Percentiles rank a stretch among this genome's conserved stretches.
Conservation (phyloP, 64 coral and sea anemone genomes). For the Pocillopora damicornis region DNA sequence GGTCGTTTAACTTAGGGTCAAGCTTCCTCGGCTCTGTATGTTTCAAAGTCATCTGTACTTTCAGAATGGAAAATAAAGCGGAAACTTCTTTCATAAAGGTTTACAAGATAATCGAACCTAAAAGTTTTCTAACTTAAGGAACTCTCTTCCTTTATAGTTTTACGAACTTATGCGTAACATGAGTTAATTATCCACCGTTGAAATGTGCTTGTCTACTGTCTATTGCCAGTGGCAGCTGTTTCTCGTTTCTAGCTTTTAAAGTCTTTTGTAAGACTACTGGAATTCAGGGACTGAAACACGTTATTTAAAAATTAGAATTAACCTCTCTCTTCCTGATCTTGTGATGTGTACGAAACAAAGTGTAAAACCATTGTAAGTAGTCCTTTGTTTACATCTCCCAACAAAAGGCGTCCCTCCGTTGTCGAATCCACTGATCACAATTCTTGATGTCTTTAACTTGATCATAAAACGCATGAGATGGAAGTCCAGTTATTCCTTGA, state of each 20-base stretch:
- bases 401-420: constrained; percentile 30
- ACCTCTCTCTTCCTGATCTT: background rate
- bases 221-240: background rate
- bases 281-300: background rate
- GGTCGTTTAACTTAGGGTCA: no score
- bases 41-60: no score
- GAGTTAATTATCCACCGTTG: background rate
- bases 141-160: background rate
- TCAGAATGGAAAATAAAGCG: no score
- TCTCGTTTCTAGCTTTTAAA: background rate
- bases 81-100: no score
- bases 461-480: constrained; percentile 37
- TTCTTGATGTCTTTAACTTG: constrained; percentile 32
- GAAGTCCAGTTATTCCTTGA: constrained; percentile 24
- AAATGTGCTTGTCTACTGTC: background rate
- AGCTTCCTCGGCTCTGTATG: no score
- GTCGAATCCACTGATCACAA: constrained; percentile 34
- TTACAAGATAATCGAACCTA: no score
- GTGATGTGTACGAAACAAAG: background rate
- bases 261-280: background rate
- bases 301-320: background rate
- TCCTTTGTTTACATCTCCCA: constrained; percentile 21
- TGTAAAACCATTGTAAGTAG: background rate
- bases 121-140: no score
- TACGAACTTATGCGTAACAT: background rate